Evolutionary conservation across 2,888 invertebrate species (phyloP).

Genomic region (Drosophila villosipedis): DNA sequence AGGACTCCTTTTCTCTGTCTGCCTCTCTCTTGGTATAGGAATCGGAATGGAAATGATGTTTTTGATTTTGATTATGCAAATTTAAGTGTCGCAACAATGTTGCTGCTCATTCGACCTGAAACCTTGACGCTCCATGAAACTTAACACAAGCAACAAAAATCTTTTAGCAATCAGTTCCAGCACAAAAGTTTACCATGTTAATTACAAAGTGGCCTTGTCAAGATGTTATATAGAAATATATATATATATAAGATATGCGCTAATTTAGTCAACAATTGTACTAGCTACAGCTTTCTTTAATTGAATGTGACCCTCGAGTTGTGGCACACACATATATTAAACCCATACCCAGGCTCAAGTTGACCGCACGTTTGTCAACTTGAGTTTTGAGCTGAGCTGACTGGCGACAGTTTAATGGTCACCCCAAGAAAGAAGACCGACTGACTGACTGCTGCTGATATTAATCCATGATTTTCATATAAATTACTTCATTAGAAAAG

Average conservation of each 20-base stretch:
- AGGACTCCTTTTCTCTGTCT: conserved; percentile 22
- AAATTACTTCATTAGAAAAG: conserved; percentile 70
- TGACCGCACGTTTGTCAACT: conserved; percentile 40
- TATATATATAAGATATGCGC: conserved; percentile 1
- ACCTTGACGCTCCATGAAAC: conserved; percentile 55
- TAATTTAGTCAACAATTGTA: conserved; percentile 19
- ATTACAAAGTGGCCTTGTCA: conserved; percentile 48
- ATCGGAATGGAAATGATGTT: conserved; percentile 75
- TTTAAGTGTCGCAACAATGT: conserved; percentile 83
- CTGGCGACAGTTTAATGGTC: conserved; percentile 61
- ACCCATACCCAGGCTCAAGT: not conserved
- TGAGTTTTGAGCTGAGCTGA: conserved; percentile 18
- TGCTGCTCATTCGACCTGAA: conserved; percentile 67
- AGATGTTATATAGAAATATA: not conserved
- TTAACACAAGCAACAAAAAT: conserved; percentile 8
- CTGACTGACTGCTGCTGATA: conserved; percentile 21
- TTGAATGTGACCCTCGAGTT: conserved; percentile 25
- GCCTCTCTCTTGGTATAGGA: not conserved
- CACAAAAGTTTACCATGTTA: conserved; percentile 56
- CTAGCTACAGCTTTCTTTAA: conserved; percentile 22
- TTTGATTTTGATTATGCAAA: conserved; percentile 83
- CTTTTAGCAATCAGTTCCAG: conserved; percentile 44
- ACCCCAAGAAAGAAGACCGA: conserved; percentile 16
- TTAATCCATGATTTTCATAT: conserved; percentile 72
- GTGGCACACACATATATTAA: not conserved